These are phyloP conservation scores for Rhinolophus sinicus DNA, from an alignment of 2,113 vertebrate species.

Conservation along the genomic window DNA sequence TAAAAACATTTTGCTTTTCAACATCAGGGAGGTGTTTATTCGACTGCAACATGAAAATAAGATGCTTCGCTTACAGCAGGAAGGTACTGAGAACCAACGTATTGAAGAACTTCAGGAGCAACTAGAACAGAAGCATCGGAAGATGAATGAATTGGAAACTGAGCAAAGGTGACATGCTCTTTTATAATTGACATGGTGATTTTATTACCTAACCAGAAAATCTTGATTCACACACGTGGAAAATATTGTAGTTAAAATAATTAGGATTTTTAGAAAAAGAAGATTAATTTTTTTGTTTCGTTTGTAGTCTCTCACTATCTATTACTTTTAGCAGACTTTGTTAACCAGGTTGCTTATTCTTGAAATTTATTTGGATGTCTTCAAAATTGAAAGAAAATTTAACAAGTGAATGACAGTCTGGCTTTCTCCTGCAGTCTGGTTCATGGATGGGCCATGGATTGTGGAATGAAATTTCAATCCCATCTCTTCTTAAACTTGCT, in stretches of 20 bases:
- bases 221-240: not conserved
- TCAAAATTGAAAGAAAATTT: not conserved
- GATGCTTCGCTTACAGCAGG: conserved; percentile 95
- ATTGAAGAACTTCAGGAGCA: conserved; percentile 91
- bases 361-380: not conserved
- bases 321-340: not conserved
- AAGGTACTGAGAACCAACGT: conserved; percentile 92
- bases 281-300: not conserved
- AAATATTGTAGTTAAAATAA: not conserved
- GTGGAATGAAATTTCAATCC: not conserved
- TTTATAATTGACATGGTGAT: not conserved
- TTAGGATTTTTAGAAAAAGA: not conserved
- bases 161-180: conserved; percentile 89
- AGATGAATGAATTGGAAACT: conserved; percentile 91
- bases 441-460: not conserved
- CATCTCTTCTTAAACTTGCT: not conserved
- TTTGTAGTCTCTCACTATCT: not conserved
- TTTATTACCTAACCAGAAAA: not conserved
- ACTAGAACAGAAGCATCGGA: conserved; percentile 93
- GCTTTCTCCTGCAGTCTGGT: not conserved
- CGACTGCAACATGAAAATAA: conserved; percentile 97
- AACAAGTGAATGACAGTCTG: not conserved
- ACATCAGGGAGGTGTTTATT: conserved; percentile 94
- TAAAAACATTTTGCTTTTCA: conserved; percentile 48
- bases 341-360: conserved; percentile 1